Conservation (phyloP, 2,888 invertebrate genomes). For the Elmis aenea region DNA sequence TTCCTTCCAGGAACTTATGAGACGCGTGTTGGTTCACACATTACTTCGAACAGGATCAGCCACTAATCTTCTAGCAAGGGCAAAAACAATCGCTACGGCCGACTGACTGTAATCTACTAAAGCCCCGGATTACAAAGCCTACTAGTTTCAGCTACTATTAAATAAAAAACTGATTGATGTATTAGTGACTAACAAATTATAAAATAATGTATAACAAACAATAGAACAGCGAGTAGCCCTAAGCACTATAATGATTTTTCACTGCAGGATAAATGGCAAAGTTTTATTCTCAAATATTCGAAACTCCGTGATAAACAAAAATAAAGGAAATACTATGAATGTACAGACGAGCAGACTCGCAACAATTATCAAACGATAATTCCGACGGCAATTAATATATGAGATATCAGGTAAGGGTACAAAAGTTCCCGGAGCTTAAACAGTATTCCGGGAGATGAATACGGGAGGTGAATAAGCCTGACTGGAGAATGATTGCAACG, state of each 20-base stretch:
- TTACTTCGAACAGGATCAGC: slow-evolving; percentile 43
- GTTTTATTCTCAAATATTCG: no score
- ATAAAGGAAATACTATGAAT: not conserved
- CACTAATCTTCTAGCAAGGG: slow-evolving; percentile 47
- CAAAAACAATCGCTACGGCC: slow-evolving; percentile 43
- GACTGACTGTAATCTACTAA: slow-evolving; percentile 29
- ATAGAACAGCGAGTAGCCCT: no score
- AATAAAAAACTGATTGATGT: slow-evolving; percentile 16
- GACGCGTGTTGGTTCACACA: slow-evolving; percentile 46
- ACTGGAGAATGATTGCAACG: slow-evolving; percentile 43
- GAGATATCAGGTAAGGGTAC: slow-evolving; percentile 14
- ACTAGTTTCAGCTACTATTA: slow-evolving; percentile 23
- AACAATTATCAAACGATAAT: slow-evolving; percentile 6
- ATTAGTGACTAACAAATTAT: no score
- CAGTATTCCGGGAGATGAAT: slow-evolving; percentile 22
- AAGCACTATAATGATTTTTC: no score
- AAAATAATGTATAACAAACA: no score
- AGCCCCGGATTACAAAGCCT: slow-evolving; percentile 26
- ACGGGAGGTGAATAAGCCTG: slow-evolving; percentile 34
- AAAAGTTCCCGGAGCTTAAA: slow-evolving; percentile 24
- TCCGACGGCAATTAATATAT: slow-evolving; percentile 17
- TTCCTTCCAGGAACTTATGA: slow-evolving; percentile 16
- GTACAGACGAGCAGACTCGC: not conserved
- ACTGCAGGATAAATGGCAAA: no score
- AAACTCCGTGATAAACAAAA: not conserved